Evolutionary conservation across 2,113 vertebrate species (phyloP).

Genomic region (Vidua macroura): DNA sequence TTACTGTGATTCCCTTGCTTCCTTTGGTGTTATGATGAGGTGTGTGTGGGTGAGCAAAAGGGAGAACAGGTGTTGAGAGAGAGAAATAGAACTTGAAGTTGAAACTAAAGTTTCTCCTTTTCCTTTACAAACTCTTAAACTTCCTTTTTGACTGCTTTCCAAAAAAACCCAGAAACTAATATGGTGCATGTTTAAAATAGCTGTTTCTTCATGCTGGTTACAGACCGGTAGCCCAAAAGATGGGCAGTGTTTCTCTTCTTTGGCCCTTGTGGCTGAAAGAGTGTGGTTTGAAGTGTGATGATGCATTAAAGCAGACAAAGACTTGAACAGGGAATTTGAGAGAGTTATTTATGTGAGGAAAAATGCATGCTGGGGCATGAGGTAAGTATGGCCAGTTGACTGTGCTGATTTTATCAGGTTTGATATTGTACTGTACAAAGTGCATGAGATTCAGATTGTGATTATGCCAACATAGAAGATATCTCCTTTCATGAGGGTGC

Average conservation of each 20-base stretch:
- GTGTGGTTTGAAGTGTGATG: not conserved
- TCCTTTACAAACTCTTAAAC: not conserved
- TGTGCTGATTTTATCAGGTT: slow-evolving; percentile 5
- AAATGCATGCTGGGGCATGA: not conserved
- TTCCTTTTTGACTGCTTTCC: not conserved
- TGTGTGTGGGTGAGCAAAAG: not conserved
- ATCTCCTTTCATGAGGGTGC: not conserved
- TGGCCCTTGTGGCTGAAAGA: fast-evolving
- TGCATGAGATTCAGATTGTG: not conserved
- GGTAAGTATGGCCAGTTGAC: not conserved
- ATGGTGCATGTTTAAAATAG: not conserved
- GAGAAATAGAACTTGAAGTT: not conserved
- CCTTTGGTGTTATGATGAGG: not conserved
- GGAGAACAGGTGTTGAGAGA: not conserved
- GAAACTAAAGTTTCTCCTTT: not conserved
- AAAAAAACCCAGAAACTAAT: not conserved
- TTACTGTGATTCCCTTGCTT: not conserved
- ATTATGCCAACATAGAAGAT: not conserved
- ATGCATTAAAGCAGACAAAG: not conserved
- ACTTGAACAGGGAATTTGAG: not conserved
- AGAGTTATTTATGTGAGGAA: not conserved
- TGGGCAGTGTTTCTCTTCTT: not conserved
- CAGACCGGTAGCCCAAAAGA: not conserved
- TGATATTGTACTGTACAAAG: not conserved
- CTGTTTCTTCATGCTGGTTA: not conserved